Evolutionary conservation across 1,140 invertebrate genomes (phyloP).

Genomic region (Musca vetustissima): DNA sequence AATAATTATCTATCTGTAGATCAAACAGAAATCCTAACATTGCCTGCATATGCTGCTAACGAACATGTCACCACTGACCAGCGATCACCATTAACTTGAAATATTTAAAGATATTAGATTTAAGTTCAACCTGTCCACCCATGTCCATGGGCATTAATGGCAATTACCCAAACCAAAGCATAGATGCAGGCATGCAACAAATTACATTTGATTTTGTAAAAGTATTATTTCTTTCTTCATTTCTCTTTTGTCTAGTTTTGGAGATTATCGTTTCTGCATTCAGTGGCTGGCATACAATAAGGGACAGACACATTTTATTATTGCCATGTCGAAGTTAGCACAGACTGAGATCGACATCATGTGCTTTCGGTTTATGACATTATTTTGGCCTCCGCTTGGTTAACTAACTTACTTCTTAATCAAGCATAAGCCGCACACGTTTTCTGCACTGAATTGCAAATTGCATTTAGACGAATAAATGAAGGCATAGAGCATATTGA

Average conservation of each 20-base stretch:
- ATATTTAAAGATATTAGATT: background rate
- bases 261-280: too few species aligned
- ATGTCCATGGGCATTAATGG: too few species aligned
- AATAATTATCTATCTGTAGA: background rate
- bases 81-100: background rate
- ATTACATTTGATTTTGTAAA: too few species aligned
- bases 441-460: conserved; percentile 20
- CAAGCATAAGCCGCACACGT: conserved; percentile 12
- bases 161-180: too few species aligned
- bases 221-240: too few species aligned
- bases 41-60: background rate
- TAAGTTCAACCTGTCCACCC: conserved; percentile 5
- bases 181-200: too few species aligned
- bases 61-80: background rate
- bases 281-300: too few species aligned
- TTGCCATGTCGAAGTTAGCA: too few species aligned
- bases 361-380: conserved; percentile 6
- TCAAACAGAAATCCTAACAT: background rate
- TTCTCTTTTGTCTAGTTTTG: too few species aligned
- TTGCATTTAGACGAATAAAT: conserved; percentile 2
- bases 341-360: too few species aligned
- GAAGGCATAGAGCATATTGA: too few species aligned
- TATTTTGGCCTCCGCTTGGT: background rate
- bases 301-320: too few species aligned
- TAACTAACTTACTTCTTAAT: conserved; percentile 19